Evolutionary conservation across 2,113 vertebrate genomes (phyloP).

Genomic region (Coptodon rendalli): DNA sequence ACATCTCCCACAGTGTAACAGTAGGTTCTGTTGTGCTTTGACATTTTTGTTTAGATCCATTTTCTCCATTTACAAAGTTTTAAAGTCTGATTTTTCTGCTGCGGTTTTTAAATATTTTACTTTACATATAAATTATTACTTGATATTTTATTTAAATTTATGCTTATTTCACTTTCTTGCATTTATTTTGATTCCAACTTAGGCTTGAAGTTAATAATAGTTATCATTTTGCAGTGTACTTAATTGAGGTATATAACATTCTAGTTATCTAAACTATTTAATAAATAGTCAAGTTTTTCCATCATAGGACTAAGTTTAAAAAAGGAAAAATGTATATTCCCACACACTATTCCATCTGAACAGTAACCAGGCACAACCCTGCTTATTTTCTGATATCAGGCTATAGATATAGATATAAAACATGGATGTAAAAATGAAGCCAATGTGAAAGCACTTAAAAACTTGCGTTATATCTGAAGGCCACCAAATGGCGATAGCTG

Average conservation of each 20-base stretch:
- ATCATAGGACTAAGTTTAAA: background rate
- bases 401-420: background rate
- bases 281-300: background rate
- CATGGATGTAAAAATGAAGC: background rate
- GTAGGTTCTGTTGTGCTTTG: background rate
- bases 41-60: background rate
- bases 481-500: background rate
- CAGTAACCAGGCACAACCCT: background rate
- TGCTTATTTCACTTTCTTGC: background rate
- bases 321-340: background rate
- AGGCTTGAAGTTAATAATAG: background rate
- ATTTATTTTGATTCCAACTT: background rate
- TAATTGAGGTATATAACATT: background rate
- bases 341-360: background rate
- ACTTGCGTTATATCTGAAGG: background rate
- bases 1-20: background rate
- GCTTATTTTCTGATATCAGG: background rate
- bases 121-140: background rate
- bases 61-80: background rate
- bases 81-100: background rate
- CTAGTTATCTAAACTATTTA: background rate
- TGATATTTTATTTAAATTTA: background rate
- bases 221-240: background rate
- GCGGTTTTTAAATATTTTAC: background rate
- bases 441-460: background rate